Evolutionary conservation across 30 jellyfish, hydroid and myxozoan genomes (phyloP).

Genomic region (Turritopsis rubra): DNA sequence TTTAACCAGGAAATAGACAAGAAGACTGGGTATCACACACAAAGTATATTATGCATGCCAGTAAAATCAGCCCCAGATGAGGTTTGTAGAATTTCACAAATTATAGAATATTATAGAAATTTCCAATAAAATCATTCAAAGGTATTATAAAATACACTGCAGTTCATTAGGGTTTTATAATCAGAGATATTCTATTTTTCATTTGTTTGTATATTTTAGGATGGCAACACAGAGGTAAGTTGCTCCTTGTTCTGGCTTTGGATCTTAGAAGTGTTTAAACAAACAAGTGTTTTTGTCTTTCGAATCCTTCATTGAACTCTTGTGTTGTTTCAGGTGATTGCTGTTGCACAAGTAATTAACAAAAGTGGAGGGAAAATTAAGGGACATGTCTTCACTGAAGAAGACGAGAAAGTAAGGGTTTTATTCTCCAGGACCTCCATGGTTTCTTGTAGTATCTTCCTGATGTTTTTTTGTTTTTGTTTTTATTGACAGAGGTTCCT

Average conservation of each 20-base stretch:
- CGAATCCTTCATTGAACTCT: background rate
- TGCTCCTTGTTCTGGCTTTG: background rate
- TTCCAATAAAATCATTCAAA: too few species aligned
- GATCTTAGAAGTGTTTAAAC: too few species aligned
- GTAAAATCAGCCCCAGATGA: constrained; percentile 63
- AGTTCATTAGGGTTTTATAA: background rate
- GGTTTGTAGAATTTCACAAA: constrained; percentile 18
- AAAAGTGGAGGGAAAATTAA: constrained; percentile 55
- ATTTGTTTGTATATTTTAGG: background rate
- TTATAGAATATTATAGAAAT: too few species aligned
- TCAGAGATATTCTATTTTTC: too few species aligned
- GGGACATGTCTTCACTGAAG: constrained; percentile 57
- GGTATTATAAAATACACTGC: too few species aligned
- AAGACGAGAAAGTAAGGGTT: constrained; percentile 72
- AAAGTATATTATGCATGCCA: constrained; percentile 91
- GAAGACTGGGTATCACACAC: constrained; percentile 79
- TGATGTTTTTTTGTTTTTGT: background rate
- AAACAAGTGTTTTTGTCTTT: too few species aligned
- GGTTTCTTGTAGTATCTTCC: too few species aligned
- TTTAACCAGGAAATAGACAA: constrained; percentile 82
- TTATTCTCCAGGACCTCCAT: background rate
- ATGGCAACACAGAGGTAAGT: background rate
- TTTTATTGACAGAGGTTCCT: background rate
- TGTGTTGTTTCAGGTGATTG: constrained; percentile 53
- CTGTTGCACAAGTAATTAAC: constrained; percentile 97